Evolutionary conservation across 2,888 invertebrate genomes (phyloP), one percentile per base, ranked within the genome.

Genomic region (Frankliniella fusca): DNA sequence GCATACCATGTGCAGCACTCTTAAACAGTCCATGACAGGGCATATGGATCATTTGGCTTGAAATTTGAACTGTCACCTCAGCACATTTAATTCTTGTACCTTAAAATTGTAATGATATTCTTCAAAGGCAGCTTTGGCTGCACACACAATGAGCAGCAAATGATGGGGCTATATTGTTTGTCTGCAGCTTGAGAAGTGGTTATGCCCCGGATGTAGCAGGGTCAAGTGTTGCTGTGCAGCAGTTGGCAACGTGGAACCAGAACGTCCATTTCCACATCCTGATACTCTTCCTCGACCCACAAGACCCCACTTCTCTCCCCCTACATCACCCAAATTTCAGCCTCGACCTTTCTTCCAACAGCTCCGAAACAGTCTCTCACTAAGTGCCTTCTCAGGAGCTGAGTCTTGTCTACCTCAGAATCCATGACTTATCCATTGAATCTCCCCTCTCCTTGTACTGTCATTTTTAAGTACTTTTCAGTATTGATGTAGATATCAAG

Each of bases 191-290:
- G 92, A 92, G 91, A 92, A 91, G 89, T 92, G 92, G 91, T 91
- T 92, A 90, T 92, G 92, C 91, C 91, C 91, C 89, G 91, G 91
- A 87, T 92, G 92, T 91, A 91, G 91, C 90, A 91, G 90, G 88
- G 90, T 92, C 88, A 92, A 92, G 89, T 92, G 92, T 88, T 89
- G 90, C 88, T 92, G 92, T 88, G 88, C 88, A 79, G 87, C 70
- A 76, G 70, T 27, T 27, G 70, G 70, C 70, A 76, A 76, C 70
- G 70, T 76, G 65, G 87, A 88, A 85, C 83, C 70, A 76, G 70
- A 76, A 76, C 70, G 70, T 76, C 70, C 70, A 9, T 76, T 76
- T 12, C 70, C 70, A 12, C 70, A 76, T 23, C 70, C 70, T 23
- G 70, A 76, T 76, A 76, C 70, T 27, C 70, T 76, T 8, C 70